These are phyloP conservation scores for Danio aesculapii DNA, from an alignment of 2,797 vertebrate genomes.

Conservation along the genomic window DNA sequence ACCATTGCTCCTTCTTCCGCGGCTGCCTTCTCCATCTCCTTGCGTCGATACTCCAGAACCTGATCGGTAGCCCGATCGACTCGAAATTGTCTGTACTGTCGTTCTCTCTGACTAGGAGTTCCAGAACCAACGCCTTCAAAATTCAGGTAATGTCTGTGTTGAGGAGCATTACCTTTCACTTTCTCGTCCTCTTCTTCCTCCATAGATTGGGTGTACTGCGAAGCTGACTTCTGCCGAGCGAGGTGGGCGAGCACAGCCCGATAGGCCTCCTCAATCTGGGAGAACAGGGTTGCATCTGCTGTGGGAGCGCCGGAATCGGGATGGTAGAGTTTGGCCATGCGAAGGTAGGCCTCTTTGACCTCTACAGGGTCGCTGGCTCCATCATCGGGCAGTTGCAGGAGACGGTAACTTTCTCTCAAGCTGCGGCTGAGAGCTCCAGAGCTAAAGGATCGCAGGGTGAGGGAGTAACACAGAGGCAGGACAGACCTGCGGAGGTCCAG, in stretches of 20 bases:
- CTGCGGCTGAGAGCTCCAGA: constrained; percentile 62
- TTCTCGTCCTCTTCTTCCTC: constrained; percentile 80
- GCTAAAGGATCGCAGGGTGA: constrained; percentile 61
- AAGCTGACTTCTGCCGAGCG: constrained; percentile 40
- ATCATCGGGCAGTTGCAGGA: constrained; percentile 83
- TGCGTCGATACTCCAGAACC: constrained; percentile 87
- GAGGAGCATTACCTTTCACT: constrained; percentile 75
- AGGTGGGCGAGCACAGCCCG: constrained; percentile 82
- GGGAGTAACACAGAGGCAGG: constrained; percentile 45
- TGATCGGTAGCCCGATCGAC: constrained; percentile 88
- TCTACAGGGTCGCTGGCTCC: constrained; percentile 79
- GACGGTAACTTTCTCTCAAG: constrained; percentile 82
- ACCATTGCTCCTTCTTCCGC: constrained; percentile 78
- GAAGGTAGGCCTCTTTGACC: constrained; percentile 85
- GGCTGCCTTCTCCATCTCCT: constrained; percentile 78
- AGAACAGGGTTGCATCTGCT: constrained; percentile 81
- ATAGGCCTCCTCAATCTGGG: constrained; percentile 89
- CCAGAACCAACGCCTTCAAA: constrained; percentile 91
- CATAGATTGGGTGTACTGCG: constrained; percentile 25
- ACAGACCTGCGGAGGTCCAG: constrained; percentile 55
- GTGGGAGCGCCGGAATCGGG: constrained; percentile 85
- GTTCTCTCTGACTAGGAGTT: constrained; percentile 91
- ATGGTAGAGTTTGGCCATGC: constrained; percentile 91
- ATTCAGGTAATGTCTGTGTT: constrained; percentile 94
- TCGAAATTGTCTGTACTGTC: constrained; percentile 89